Conservation (phyloP, 2,888 invertebrate genomes). For the Platynereis dumerilii region DNA sequence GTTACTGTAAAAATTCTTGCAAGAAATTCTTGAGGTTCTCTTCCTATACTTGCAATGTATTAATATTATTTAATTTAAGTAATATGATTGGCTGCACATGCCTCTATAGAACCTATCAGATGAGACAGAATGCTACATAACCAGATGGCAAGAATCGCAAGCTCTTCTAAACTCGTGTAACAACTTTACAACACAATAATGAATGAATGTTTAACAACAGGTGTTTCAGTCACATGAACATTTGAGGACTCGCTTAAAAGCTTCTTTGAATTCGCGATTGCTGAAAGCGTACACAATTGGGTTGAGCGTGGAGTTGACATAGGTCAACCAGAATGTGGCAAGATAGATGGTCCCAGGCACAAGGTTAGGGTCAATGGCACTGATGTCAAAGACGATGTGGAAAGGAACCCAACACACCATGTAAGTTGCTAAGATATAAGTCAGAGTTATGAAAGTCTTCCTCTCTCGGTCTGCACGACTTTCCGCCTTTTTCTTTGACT, state of each 20-base stretch:
- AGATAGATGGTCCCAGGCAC: constrained; percentile 34
- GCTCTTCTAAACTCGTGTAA: no score
- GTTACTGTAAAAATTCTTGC: no score
- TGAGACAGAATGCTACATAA: no score
- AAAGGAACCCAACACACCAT: constrained; percentile 40
- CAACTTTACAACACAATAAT: no score
- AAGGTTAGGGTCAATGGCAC: constrained; percentile 31
- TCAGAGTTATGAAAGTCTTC: constrained; percentile 35
- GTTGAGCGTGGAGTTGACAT: constrained; percentile 39
- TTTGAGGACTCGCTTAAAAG: constrained; percentile 31
- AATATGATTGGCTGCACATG: no score
- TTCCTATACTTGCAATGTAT: no score
- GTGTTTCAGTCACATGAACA: constrained; percentile 18
- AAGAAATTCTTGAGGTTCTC: no score
- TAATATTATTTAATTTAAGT: no score
- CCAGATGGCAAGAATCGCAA: no score
- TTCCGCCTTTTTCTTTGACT: background rate
- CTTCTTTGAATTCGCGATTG: constrained; percentile 32
- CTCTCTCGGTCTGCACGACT: constrained; percentile 29
- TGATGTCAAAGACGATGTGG: constrained; percentile 39
- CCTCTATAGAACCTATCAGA: no score
- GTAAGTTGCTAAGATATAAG: constrained; percentile 35
- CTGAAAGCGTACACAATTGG: constrained; percentile 39
- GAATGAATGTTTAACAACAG: no score
- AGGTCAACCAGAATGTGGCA: constrained; percentile 39